Evolutionary conservation across 2,797 vertebrate genomes (phyloP), one percentile per base, ranked within the genome.

Genomic region (Brotogeris chrysoptera): DNA sequence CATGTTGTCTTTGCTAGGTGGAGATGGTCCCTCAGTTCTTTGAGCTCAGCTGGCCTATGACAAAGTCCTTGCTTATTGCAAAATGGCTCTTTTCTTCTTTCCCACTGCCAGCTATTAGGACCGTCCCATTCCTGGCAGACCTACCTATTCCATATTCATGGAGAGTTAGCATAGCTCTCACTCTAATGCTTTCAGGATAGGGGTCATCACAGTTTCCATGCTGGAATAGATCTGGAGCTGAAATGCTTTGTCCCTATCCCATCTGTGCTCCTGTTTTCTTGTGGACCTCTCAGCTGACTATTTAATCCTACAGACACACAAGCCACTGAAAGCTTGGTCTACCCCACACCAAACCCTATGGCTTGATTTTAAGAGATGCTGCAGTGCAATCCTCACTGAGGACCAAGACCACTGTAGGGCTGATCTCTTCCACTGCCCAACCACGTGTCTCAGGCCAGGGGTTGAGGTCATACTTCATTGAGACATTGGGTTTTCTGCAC

Each of bases 11-110:
- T 85, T 92, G 55, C 53, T 81, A 90, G 15, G 86, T 85, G 85
- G 80, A 95, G 80, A 79, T 32, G 21, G 80, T 95, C 74, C 64
- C 65, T 84, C 47, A 16, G 24, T 13, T 92, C 60, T 95, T 79
- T 77, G 21, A 94, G 83, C 77, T 88, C 74, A 86, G 55, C 36
- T 88, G 70, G n/a, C 59, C 63, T 64, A 0, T 43, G 76, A 90
- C 41, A 64, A 86, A 94, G 71, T 68, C 70, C 71, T 73, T 61
- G 34, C 63, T 86, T 41, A 49, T 53, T 91, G 77, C 66, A 77
- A 82, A 84, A 90, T 61, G 64, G 30, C 27, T 86, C 39, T 84
- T 95, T 80, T 70, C 28, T 92, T 71, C 53, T 69, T 71, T 49
- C n/a, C 15, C 14, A 74, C 61, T 87, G 68, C 13, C 65, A 74